A percentile compares a stretch with the other conserved stretches of the same genome.
Evolutionary conservation across 64 coral and sea anemone genomes (phyloP).

Genomic region (Montipora foliosa): DNA sequence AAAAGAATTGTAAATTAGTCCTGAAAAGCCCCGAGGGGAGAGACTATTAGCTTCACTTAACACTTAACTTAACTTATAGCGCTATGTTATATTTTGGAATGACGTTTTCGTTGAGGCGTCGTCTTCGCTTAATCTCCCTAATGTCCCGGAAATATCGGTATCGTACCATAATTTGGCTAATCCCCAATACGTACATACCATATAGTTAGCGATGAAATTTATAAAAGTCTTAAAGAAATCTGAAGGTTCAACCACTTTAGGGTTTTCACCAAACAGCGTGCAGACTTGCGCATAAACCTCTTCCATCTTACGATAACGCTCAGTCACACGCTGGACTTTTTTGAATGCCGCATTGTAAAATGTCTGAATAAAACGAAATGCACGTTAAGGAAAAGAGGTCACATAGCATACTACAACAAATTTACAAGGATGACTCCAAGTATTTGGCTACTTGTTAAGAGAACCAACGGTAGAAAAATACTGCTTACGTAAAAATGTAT

Average conservation of each 20-base stretch:
- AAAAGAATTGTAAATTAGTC: too few relatives aligned
- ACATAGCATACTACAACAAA: background rate
- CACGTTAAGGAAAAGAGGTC: slow-evolving; percentile 74
- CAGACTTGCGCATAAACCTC: slow-evolving; percentile 86
- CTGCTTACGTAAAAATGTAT: too few relatives aligned
- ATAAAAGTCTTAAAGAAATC: slow-evolving; percentile 94
- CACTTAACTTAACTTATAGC: too few relatives aligned
- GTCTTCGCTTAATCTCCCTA: too few relatives aligned
- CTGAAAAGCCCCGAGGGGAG: too few relatives aligned
- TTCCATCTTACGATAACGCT: slow-evolving; percentile 94
- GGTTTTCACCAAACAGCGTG: slow-evolving; percentile 83
- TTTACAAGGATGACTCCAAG: too few relatives aligned
- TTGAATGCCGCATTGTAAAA: slow-evolving; percentile 96
- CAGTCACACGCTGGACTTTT: slow-evolving; percentile 94
- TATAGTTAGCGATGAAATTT: slow-evolving; percentile 81
- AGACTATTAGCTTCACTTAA: too few relatives aligned
- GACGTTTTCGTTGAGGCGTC: too few relatives aligned
- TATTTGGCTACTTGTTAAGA: too few relatives aligned
- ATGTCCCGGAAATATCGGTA: too few relatives aligned
- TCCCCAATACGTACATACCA: slow-evolving; percentile 36
- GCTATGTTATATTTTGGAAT: too few relatives aligned
- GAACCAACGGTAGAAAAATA: too few relatives aligned
- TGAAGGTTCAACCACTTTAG: slow-evolving; percentile 81
- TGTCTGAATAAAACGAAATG: slow-evolving; percentile 53
- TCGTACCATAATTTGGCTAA: background rate